A percentile compares a stretch with the other conserved stretches of the same genome.
phyloP scores from a whole-genome alignment of 2,113 vertebrate genomes.

The Erythrocercus mccallii region DNA sequence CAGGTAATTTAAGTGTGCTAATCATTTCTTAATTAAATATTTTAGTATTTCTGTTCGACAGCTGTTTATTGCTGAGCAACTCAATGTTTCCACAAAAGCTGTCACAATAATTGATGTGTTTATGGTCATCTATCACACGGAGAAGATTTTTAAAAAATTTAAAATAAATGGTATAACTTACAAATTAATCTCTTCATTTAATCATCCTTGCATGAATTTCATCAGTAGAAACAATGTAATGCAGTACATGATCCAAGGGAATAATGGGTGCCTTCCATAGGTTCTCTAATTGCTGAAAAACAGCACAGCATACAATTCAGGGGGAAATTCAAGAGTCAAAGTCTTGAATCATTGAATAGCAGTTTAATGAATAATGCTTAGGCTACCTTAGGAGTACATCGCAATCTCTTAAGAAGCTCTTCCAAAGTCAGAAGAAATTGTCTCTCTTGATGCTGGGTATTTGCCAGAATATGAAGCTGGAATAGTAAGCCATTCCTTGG shows the following conservation, averaged over 20 bases:
- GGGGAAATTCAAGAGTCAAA: not conserved
- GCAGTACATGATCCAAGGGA: not conserved
- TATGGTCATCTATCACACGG: not conserved
- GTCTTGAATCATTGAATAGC: not conserved
- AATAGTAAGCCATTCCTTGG: not conserved
- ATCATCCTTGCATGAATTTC: not conserved
- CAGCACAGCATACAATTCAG: not conserved
- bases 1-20: not conserved
- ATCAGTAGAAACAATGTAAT: not conserved
- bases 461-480: not conserved
- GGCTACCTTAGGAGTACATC: not conserved
- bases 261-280: not conserved
- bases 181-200: not conserved
- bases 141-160: not conserved
- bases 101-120: not conserved
- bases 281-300: not conserved
- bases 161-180: not conserved
- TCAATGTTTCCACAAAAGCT: not conserved
- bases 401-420: not conserved
- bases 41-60: not conserved
- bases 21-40: not conserved
- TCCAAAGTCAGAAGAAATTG: not conserved
- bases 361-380: not conserved
- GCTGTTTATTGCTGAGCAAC: not conserved
- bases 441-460: not conserved